Evolutionary conservation across 2,113 vertebrate species (phyloP).

Genomic region (Anolis carolinensis): DNA sequence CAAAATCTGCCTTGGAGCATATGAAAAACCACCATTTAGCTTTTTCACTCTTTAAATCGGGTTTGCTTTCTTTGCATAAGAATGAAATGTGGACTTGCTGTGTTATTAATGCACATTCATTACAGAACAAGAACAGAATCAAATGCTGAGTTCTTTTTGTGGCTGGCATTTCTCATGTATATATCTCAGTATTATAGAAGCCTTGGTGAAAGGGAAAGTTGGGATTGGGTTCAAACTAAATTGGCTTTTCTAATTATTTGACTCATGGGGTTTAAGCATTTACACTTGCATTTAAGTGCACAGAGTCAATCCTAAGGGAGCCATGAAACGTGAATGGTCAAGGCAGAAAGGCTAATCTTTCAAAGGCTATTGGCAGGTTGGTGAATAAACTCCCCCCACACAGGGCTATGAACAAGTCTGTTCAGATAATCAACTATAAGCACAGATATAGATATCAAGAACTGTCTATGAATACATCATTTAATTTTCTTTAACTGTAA

Average conservation of each 20-base stretch:
- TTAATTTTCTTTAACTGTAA: background rate
- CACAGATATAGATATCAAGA: background rate
- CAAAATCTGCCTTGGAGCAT: slow-evolving; percentile 33
- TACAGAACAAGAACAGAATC: slow-evolving; percentile 54
- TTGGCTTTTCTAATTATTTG: slow-evolving; percentile 54
- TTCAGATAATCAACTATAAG: too few relatives aligned
- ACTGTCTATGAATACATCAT: background rate
- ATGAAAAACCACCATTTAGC: slow-evolving; percentile 38
- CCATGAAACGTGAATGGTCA: background rate
- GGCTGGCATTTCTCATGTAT: slow-evolving; percentile 29
- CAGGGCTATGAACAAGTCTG: too few relatives aligned
- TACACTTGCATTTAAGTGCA: background rate
- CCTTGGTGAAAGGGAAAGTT: slow-evolving; percentile 26
- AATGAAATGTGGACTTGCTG: slow-evolving; percentile 42
- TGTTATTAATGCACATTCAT: slow-evolving; percentile 43
- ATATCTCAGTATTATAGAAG: slow-evolving; percentile 31
- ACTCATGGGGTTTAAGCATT: slow-evolving; percentile 38
- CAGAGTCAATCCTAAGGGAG: slow-evolving; percentile 9
- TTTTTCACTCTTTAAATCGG: slow-evolving; percentile 47
- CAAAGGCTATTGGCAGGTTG: background rate
- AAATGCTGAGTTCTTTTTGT: slow-evolving; percentile 41
- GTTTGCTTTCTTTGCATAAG: slow-evolving; percentile 51
- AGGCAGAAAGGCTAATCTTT: background rate
- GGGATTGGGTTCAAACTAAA: slow-evolving; percentile 40
- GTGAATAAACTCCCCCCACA: too few relatives aligned